phyloP scores from a whole-genome alignment of 2,888 invertebrate genomes.

The Ennomos erosarius region DNA sequence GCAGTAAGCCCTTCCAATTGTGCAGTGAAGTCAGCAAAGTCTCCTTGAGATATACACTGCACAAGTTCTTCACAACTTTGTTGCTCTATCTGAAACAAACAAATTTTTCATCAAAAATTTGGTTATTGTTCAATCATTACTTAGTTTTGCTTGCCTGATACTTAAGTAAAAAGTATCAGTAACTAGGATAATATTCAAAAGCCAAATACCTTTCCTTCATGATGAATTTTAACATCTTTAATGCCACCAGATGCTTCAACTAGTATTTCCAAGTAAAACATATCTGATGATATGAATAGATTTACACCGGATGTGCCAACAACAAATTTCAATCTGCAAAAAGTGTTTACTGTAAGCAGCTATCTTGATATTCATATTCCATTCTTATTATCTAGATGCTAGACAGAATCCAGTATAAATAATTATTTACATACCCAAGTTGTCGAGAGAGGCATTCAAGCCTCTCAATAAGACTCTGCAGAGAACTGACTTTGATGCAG shows the following conservation, averaged over 20 bases:
- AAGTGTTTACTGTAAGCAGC: too few relatives aligned
- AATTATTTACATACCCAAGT: conserved; percentile 88
- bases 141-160: too few relatives aligned
- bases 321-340: conserved; percentile 92
- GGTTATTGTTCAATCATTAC: too few relatives aligned
- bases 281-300: conserved; percentile 96
- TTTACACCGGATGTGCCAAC: conserved; percentile 92
- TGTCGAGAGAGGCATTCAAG: conserved; percentile 96
- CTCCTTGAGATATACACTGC: conserved; percentile 92
- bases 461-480: conserved; percentile 96
- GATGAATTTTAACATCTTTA: conserved; percentile 95
- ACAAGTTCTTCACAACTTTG: conserved; percentile 96
- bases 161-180: too few relatives aligned
- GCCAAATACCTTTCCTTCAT: conserved; percentile 90
- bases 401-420: not conserved
- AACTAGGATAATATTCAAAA: too few relatives aligned
- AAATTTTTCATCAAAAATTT: too few relatives aligned
- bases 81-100: conserved; percentile 82
- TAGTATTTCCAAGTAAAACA: conserved; percentile 97
- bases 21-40: conserved; percentile 96
- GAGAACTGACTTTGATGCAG: conserved; percentile 96
- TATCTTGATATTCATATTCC: too few relatives aligned
- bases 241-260: conserved; percentile 93
- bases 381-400: too few relatives aligned
- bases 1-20: conserved; percentile 96